phyloP scores from a whole-genome alignment of 2,888 invertebrate species.

The Ypsolopha scabrella region DNA sequence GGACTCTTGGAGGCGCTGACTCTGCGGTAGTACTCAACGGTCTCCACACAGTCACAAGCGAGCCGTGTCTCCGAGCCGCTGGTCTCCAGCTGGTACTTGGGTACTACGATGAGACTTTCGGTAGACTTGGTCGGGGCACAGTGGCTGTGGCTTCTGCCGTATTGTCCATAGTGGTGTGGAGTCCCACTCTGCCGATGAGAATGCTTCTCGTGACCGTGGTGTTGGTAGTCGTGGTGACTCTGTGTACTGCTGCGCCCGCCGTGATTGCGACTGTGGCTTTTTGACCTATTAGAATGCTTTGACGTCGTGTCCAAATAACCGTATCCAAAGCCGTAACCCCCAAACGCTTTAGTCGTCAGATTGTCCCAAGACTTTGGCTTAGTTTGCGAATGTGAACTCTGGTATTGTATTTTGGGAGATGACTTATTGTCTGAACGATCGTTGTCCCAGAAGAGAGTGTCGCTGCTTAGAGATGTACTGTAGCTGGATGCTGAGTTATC shows the following conservation, averaged over 20 bases:
- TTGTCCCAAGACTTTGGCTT: constrained; percentile 95
- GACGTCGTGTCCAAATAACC: constrained; percentile 80
- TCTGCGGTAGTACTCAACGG: constrained; percentile 49
- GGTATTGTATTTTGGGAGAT: constrained; percentile 61
- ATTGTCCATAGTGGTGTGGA: constrained; percentile 56
- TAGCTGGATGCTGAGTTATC: constrained; percentile 84
- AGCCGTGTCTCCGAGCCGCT: constrained; percentile 76
- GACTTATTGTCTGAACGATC: constrained; percentile 52
- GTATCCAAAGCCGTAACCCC: constrained; percentile 89
- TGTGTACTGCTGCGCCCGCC: constrained; percentile 72
- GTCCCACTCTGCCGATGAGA: constrained; percentile 54
- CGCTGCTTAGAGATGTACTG: constrained; percentile 87
- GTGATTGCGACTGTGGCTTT: constrained; percentile 64
- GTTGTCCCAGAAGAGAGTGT: constrained; percentile 87
- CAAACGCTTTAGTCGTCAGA: constrained; percentile 85
- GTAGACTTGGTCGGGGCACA: constrained; percentile 82
- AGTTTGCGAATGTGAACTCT: constrained; percentile 51
- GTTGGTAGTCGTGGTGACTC: constrained; percentile 62
- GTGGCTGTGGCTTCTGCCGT: constrained; percentile 60
- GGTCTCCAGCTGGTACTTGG: constrained; percentile 72
- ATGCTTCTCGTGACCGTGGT: constrained; percentile 50
- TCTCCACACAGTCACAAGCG: constrained; percentile 78
- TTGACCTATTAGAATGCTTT: constrained; percentile 50
- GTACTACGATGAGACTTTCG: constrained; percentile 79
- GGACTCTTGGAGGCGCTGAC: constrained; percentile 39